Evolutionary conservation across 2,888 invertebrate species (phyloP).

Genomic region (Erynnis tages): DNA sequence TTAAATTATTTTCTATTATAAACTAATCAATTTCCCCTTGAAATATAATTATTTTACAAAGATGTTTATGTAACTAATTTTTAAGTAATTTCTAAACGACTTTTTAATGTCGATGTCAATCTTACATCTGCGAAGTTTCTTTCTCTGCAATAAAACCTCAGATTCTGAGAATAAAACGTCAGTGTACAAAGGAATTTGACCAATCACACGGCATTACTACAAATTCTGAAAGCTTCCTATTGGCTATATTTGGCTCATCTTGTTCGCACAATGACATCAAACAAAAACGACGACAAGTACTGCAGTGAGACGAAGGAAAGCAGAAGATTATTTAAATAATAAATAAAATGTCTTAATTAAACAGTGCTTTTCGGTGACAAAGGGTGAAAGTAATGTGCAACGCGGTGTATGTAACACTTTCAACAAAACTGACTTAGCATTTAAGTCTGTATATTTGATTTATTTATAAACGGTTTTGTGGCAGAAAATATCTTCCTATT

Average conservation of each 20-base stretch:
- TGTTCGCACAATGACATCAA: not conserved
- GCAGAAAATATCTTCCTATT: constrained; percentile 7
- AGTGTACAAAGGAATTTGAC: not conserved
- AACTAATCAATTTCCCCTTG: no score
- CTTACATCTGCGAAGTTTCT: constrained; percentile 5
- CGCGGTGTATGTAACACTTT: constrained; percentile 6
- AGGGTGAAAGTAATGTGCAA: constrained; percentile 2
- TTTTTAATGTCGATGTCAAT: constrained; percentile 7
- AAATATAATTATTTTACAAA: no score
- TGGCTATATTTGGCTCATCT: constrained; percentile 5
- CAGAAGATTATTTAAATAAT: constrained; percentile 4
- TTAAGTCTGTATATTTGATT: not conserved
- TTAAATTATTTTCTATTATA: no score
- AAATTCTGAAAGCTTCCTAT: not conserved
- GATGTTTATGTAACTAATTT: no score
- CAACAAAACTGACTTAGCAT: not conserved
- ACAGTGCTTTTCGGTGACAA: constrained; percentile 6
- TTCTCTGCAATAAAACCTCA: constrained; percentile 18
- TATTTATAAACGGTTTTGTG: not conserved
- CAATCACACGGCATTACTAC: constrained; percentile 1
- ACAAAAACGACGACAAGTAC: not conserved
- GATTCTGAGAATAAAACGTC: no score
- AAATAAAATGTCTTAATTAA: constrained; percentile 6
- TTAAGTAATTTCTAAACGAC: constrained; percentile 5
- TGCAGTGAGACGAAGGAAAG: constrained; percentile 15